A percentile compares a stretch with the other conserved stretches of the same genome.
These are phyloP conservation scores for Periophthalmus modestus DNA, from an alignment of 2,113 vertebrate species.

Conservation along the genomic window DNA sequence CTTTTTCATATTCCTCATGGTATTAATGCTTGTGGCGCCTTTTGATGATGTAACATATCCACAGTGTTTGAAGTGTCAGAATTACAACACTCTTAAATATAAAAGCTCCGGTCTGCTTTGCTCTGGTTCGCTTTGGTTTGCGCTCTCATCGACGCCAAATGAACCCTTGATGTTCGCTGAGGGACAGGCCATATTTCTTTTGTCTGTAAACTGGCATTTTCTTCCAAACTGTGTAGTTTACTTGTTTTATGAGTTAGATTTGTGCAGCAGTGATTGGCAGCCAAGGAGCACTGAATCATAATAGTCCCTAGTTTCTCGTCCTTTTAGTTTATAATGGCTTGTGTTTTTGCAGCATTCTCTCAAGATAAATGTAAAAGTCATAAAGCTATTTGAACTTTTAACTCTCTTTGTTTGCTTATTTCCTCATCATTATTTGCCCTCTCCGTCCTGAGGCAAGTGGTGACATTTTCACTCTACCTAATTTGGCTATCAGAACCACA, in stretches of 20 bases:
- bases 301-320: too few relatives aligned
- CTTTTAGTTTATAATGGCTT: too few relatives aligned
- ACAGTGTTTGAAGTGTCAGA: neutral
- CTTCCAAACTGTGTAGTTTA: neutral
- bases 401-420: too few relatives aligned
- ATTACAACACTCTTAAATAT: neutral
- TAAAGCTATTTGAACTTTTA: too few relatives aligned
- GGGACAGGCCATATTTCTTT: neutral
- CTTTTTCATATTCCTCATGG: slow-evolving; percentile 2
- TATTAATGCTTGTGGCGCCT: slow-evolving; percentile 1
- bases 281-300: too few relatives aligned
- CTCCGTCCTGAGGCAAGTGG: too few relatives aligned
- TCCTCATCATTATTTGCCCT: too few relatives aligned
- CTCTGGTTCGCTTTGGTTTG: neutral
- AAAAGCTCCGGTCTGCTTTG: neutral
- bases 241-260: neutral
- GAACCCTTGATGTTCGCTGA: slow-evolving; percentile 3
- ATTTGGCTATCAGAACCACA: too few relatives aligned
- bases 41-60: slow-evolving; percentile 3
- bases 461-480: too few relatives aligned
- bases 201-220: neutral
- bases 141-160: neutral
- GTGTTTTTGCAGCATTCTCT: too few relatives aligned
- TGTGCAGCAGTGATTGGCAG: neutral
- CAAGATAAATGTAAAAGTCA: too few relatives aligned